Evolutionary conservation across 2,113 vertebrate genomes (phyloP).

Genomic region (Picathartes gymnocephalus): DNA sequence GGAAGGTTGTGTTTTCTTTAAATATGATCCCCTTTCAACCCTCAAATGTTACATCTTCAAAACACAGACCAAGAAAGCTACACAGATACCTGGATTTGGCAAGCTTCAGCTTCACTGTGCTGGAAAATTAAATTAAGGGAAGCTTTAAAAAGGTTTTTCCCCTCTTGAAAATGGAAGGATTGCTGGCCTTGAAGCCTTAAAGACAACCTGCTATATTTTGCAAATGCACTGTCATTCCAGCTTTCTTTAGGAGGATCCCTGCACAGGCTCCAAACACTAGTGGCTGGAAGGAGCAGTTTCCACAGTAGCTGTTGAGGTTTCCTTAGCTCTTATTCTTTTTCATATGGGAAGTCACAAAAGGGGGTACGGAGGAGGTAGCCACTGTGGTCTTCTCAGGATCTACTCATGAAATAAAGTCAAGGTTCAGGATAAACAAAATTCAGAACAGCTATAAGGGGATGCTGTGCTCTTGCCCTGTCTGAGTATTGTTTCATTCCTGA

Average conservation of each 20-base stretch:
- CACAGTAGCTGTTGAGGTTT: neutral
- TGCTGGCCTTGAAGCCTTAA: neutral
- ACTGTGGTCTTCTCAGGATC: neutral
- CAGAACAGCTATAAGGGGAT: neutral
- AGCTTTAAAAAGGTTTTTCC: neutral
- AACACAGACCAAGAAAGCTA: neutral
- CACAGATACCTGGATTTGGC: neutral
- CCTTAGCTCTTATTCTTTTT: neutral
- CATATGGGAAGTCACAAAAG: neutral
- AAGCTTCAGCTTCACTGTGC: neutral
- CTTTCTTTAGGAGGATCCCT: neutral
- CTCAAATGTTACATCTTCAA: neutral
- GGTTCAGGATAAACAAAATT: neutral
- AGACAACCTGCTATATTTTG: neutral
- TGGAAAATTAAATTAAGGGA: conserved; percentile 1
- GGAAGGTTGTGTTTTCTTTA: neutral
- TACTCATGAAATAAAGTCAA: neutral
- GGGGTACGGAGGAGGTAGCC: neutral
- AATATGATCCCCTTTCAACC: neutral
- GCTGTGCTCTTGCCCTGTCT: neutral
- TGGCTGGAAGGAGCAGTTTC: neutral
- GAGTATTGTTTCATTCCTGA: neutral
- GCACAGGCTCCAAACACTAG: neutral
- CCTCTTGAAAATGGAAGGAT: neutral
- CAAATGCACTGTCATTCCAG: neutral